These are phyloP conservation scores for Trematocara variabile DNA, from an alignment of 2,113 vertebrate genomes.

Conservation along the genomic window DNA sequence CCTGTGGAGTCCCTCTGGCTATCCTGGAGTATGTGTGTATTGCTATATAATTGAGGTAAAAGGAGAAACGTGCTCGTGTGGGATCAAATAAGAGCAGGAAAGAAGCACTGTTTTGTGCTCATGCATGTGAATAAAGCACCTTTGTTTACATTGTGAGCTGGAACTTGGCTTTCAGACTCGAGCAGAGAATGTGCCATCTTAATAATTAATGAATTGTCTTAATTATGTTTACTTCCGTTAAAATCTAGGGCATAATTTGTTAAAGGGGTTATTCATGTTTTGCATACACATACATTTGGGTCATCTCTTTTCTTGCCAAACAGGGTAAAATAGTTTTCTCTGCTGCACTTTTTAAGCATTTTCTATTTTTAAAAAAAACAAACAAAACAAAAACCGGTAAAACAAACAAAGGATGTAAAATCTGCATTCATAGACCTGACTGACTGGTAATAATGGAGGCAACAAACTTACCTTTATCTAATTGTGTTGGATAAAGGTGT, in stretches of 20 bases:
- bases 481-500: not conserved
- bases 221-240: slow-evolving; percentile 27
- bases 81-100: not conserved
- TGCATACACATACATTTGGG: not conserved
- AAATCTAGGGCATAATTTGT: slow-evolving; percentile 33
- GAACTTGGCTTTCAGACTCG: not conserved
- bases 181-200: not conserved
- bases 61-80: not conserved
- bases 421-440: not conserved
- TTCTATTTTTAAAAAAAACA: too few relatives aligned
- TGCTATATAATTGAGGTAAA: not conserved
- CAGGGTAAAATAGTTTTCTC: not conserved
- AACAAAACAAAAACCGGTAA: rapidly evolving
- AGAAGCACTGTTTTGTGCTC: not conserved
- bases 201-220: slow-evolving; percentile 40
- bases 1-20: not conserved
- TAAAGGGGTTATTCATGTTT: not conserved
- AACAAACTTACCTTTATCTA: not conserved
- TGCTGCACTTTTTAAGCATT: not conserved
- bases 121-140: not conserved
- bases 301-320: not conserved
- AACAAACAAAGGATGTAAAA: not conserved
- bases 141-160: slow-evolving; percentile 3
- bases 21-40: not conserved
- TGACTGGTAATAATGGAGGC: not conserved